Conservation (phyloP, 1,140 invertebrate genomes). For the Psix sp. region DNA sequence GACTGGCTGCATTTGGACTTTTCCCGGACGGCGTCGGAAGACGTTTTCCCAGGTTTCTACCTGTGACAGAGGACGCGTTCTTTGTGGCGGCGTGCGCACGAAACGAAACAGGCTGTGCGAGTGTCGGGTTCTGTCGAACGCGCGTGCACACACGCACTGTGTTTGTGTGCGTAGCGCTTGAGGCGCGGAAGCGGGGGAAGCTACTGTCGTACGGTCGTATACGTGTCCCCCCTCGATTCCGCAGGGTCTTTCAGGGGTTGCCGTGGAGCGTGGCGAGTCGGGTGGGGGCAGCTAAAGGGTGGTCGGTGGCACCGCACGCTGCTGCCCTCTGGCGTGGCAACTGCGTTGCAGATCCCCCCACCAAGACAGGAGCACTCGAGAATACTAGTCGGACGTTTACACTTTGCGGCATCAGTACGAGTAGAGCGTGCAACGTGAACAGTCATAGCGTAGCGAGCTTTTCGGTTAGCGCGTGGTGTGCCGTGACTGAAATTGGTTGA, state of each 20-base stretch:
- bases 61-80: conserved; percentile 16
- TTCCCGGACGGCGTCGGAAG: not conserved
- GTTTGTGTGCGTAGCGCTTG: conserved; percentile 15
- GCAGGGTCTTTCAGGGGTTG: conserved; percentile 18
- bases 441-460: conserved; percentile 32
- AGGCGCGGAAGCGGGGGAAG: conserved; percentile 32
- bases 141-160: conserved; percentile 9
- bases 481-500: too few relatives aligned
- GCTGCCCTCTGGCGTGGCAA: conserved; percentile 19
- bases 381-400: conserved; percentile 43
- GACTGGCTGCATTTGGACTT: conserved; percentile 16
- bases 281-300: conserved; percentile 19
- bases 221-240: conserved; percentile 6
- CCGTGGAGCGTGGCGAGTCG: conserved; percentile 6
- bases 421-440: conserved; percentile 61
- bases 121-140: conserved; percentile 14
- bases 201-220: conserved; percentile 31
- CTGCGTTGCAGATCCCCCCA: not conserved
- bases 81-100: conserved; percentile 25
- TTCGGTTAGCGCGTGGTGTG: conserved; percentile 5
- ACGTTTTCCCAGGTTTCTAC: conserved; percentile 33
- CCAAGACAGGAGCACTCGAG: conserved; percentile 25
- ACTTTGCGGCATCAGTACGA: conserved; percentile 63
- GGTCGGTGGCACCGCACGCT: conserved; percentile 9
- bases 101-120: too few relatives aligned